Evolutionary conservation across 2,113 vertebrate species (phyloP).

Genomic region (Malurus elegans): DNA sequence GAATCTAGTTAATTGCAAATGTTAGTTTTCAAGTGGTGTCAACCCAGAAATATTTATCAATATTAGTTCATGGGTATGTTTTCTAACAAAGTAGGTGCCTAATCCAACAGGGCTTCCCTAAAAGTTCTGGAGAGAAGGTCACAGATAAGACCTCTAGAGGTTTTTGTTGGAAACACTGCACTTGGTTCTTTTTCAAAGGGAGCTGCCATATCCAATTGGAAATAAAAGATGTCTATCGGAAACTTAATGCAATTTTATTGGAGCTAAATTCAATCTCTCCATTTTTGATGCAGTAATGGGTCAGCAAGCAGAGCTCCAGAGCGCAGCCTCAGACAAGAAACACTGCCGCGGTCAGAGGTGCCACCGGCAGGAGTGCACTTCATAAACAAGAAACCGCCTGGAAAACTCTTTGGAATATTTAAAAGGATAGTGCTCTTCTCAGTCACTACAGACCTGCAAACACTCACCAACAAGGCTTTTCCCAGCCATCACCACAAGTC

Average conservation of each 20-base stretch:
- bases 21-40: background rate
- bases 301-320: conserved; percentile 41
- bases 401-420: background rate
- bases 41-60: background rate
- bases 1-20: background rate
- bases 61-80: background rate
- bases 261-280: conserved; percentile 57
- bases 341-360: conserved; percentile 2
- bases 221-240: conserved; percentile 32
- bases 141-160: background rate
- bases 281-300: conserved; percentile 53
- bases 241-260: conserved; percentile 55
- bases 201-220: conserved; percentile 57
- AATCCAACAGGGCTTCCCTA: background rate
- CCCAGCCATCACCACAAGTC: background rate
- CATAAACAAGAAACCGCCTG: background rate
- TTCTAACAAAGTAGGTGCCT: background rate
- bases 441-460: background rate
- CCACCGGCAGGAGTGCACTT: background rate
- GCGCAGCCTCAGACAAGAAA: background rate
- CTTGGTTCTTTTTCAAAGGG: background rate
- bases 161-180: conserved; percentile 1
- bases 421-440: background rate
- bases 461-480: background rate
- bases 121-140: conserved; percentile 39